Evolutionary conservation across 2,113 vertebrate genomes (phyloP).

Genomic region (Indicator maculatus): DNA sequence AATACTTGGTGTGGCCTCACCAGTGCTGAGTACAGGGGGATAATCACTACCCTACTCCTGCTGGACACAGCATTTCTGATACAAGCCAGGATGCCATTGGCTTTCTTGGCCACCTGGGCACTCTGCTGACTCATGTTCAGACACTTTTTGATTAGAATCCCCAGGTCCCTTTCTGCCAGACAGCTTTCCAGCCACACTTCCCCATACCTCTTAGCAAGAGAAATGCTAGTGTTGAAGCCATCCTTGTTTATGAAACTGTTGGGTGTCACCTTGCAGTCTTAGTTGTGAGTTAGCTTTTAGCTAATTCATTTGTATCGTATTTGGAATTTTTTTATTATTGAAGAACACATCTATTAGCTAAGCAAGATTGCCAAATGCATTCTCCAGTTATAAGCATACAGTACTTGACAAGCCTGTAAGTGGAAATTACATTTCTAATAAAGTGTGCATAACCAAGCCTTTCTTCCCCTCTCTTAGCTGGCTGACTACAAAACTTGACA

Average conservation of each 20-base stretch:
- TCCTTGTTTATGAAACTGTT: not conserved
- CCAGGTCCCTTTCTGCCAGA: too few species aligned
- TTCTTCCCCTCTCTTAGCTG: not conserved
- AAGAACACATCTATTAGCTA: not conserved
- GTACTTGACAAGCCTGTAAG: not conserved
- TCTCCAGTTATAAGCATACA: not conserved
- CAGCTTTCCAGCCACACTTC: too few species aligned
- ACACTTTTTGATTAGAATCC: too few species aligned
- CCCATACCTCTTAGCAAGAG: too few species aligned
- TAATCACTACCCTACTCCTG: too few species aligned
- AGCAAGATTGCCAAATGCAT: not conserved
- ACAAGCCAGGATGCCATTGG: too few species aligned
- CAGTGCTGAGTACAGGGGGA: not conserved
- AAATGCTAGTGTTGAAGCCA: not conserved
- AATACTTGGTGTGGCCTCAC: not conserved
- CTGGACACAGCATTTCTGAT: too few species aligned
- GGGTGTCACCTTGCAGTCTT: not conserved
- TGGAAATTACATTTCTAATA: not conserved
- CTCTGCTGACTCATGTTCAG: too few species aligned
- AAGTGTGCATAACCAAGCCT: not conserved
- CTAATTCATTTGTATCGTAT: not conserved
- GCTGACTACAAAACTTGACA: not conserved
- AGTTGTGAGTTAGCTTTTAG: not conserved
- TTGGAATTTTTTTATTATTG: not conserved
- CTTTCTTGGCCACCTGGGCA: too few species aligned